Evolutionary conservation across 2,797 vertebrate species (phyloP), one percentile per base, ranked within the genome.

Genomic region (Botia almorhae): DNA sequence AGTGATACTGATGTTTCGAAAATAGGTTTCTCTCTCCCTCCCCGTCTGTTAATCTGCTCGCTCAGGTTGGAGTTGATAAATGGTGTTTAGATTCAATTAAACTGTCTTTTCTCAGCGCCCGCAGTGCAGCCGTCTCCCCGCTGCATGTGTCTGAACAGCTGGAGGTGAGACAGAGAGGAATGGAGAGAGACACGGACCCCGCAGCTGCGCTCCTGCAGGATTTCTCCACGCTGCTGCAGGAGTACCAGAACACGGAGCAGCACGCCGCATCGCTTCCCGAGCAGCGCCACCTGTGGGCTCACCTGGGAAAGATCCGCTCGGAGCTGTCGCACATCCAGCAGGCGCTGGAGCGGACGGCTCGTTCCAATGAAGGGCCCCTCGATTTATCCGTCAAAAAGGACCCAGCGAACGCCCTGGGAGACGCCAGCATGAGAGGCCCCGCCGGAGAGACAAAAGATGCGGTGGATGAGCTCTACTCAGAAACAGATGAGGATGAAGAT

Each of bases 281-380:
- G n/a, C 96, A 97, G 56, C 92, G 92, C 67, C 95, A 96, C 78
- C 93, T 99, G 55, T 95, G 96, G 87, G 96, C 98, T 10, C 96
- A 97, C 87, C 92, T 99, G 74, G 92, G 94, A 82, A 97, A 97
- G 91, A 98, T 98, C 85, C 95, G 96, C 56, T 92, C 89, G 0
- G 98, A 99, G 88, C 95, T 99, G 56, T 95, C 96, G 76, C 95
- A 96, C 85, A 97, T 99, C 81, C 97, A 98, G 80, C 94, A 95
- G 89, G 96, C 96, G 0, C 92, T 99, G 81, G 95, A 97, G 90
- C 91, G 87, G 84, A 95, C 95, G 0, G 81, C 92, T 1, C 91
- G 89, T 36, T 90, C 94, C 1, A 94, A 90, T 0, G 97, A 99
- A 0, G 92, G 94, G 0, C 98, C 98, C 0, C 92, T 99, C 0